phyloP scores from a whole-genome alignment of 2,888 invertebrate genomes.

The Lithophane socia region DNA sequence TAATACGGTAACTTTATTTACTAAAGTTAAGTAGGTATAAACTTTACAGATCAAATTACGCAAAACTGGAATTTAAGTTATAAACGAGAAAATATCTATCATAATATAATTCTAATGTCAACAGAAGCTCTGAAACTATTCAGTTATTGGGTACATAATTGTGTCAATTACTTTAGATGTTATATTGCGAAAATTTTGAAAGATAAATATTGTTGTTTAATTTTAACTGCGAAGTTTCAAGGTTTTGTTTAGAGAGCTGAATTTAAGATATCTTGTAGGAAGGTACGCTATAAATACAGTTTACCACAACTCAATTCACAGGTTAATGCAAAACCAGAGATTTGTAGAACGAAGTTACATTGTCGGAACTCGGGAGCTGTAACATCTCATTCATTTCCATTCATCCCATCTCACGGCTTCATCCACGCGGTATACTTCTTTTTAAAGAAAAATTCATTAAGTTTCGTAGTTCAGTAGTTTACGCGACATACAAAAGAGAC shows the following conservation, averaged over 20 bases:
- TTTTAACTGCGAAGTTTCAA: slow-evolving; percentile 10
- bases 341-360: background rate
- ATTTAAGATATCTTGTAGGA: background rate
- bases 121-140: slow-evolving; percentile 7
- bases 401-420: background rate
- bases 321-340: background rate
- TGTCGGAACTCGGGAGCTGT: background rate
- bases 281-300: background rate
- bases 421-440: background rate
- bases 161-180: background rate
- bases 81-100: background rate
- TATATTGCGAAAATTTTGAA: background rate
- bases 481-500: slow-evolving; percentile 1
- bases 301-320: background rate
- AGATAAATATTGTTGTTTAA: slow-evolving; percentile 5
- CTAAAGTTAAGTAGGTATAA: background rate
- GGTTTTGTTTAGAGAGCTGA: background rate
- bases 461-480: slow-evolving; percentile 2
- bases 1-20: background rate
- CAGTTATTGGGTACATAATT: background rate
- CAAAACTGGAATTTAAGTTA: background rate
- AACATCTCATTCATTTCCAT: background rate
- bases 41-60: background rate
- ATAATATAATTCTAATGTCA: background rate
- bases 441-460: background rate